Percentiles rank a stretch among this genome's conserved stretches.
phyloP scores from a whole-genome alignment of 2,797 vertebrate species.

The Poeciliopsis paucimaculata region DNA sequence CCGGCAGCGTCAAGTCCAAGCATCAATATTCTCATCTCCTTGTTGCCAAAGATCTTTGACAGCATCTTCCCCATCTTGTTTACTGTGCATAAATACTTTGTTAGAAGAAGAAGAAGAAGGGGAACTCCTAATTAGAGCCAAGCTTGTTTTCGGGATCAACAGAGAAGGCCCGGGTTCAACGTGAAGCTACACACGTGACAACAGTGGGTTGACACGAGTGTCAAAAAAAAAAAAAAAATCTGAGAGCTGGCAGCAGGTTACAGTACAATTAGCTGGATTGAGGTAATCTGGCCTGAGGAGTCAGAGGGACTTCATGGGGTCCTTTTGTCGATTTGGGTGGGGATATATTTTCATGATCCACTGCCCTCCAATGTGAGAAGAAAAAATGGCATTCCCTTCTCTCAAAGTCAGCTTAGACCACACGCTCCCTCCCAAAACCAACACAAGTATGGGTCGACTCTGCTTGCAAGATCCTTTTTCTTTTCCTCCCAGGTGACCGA shows the following conservation, averaged over 20 bases:
- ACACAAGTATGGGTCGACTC: constrained; percentile 34
- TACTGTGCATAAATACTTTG: constrained; percentile 80
- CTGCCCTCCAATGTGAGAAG: constrained; percentile 44
- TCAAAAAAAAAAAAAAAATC: constrained; percentile 48
- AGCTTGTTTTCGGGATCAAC: constrained; percentile 18
- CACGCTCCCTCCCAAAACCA: constrained; percentile 41
- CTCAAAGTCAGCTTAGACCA: constrained; percentile 33
- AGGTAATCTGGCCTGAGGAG: constrained; percentile 50
- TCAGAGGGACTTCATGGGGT: constrained; percentile 29
- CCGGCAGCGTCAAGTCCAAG: constrained; percentile 97
- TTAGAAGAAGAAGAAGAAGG: constrained; percentile 13
- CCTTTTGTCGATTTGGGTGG: constrained; percentile 52
- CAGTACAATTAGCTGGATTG: constrained; percentile 37
- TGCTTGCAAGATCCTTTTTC: constrained; percentile 7
- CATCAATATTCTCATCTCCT: constrained; percentile 99
- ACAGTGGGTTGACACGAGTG: constrained; percentile 54
- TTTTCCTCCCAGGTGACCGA: constrained; percentile 12
- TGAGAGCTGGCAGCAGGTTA: constrained; percentile 29
- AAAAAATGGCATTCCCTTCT: constrained; percentile 53
- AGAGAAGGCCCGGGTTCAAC: constrained; percentile 19
- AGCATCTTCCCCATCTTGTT: constrained; percentile 96
- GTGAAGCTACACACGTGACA: constrained; percentile 62
- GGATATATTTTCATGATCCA: constrained; percentile 65
- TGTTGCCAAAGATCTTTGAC: constrained; percentile 99
- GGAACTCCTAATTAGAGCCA: constrained; percentile 27